Base-by-base conservation (phyloP, 2,113 vertebrate genomes). In the Pluvialis apricaria region DNA sequence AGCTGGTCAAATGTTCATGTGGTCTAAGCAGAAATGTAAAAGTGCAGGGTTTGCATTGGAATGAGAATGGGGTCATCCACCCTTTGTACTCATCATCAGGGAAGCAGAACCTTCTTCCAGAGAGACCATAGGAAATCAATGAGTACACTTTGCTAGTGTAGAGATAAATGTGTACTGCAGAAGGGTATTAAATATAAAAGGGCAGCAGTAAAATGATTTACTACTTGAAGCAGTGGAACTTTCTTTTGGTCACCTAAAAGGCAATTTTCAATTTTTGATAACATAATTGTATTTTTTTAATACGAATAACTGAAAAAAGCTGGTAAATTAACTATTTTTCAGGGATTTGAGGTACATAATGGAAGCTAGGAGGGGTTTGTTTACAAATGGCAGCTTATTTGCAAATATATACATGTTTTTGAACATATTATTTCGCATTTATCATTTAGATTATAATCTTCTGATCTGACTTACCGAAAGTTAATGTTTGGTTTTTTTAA, bases 111-210 rank as follows among this genome's bases (percentile, higher is more conserved):
- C 98, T 98, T 98, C 98, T 99, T 98, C 98, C 93, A 97, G 98
- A 98, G 98, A 98, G 97, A 97, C 96, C 98, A 98, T 98, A 97
- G 99, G 99, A 99, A 99, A 99, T 99, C 99, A 98, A 99, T 99
- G 98, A 97, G 97, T 97, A 97, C 97, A 97, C 98, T 98, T 98
- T 98, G 97, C 98, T 97, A 90, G 97, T 82, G 78, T 96, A 96
- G 96, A 98, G 97, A 98, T 97, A 96, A 98, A 96, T 96, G 98
- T 94, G 94, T 97, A 92, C 92, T 96, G 97, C 96, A 97, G 97
- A 97, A 97, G 89, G 77, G 96, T 97, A 96, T 98, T 95, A 98
- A 98, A 97, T 97, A 97, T 97, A 96, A 97, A 98, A 98, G 97
- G 95, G 97, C 97, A 98, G 93, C 96, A 94, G 97, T 84, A 96